These are phyloP conservation scores for Neolamprologus kungweensis DNA, from an alignment of 2,113 vertebrate genomes.

Conservation along the genomic window DNA sequence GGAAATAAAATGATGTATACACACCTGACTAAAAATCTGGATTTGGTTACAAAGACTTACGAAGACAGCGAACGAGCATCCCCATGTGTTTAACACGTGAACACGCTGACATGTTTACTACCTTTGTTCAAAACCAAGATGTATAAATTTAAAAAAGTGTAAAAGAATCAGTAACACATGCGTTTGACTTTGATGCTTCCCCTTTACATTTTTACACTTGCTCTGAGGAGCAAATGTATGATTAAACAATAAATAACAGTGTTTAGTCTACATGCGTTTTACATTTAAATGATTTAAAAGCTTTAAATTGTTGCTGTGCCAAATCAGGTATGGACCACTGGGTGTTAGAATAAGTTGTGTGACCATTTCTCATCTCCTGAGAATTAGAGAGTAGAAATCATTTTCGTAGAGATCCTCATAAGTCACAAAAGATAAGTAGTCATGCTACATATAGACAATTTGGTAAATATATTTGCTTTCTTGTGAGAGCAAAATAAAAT, in stretches of 20 bases:
- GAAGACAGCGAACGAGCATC: neutral
- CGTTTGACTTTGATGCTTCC: neutral
- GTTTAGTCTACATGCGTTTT: neutral
- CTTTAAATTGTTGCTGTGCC: neutral
- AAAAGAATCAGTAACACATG: neutral
- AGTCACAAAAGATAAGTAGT: neutral
- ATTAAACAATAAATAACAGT: conserved; percentile 20
- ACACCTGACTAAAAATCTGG: neutral
- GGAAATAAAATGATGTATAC: neutral
- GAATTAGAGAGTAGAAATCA: neutral
- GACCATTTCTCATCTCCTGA: neutral
- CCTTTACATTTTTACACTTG: neutral
- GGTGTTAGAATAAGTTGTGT: neutral
- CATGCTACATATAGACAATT: neutral
- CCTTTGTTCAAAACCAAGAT: neutral
- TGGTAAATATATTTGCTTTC: neutral
- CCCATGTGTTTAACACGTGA: neutral
- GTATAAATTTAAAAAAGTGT: neutral
- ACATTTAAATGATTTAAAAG: neutral
- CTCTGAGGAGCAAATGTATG: neutral
- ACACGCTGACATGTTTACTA: neutral
- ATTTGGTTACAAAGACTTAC: neutral
- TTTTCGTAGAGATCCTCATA: neutral
- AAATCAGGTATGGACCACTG: neutral
- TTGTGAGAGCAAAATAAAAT: neutral